These are phyloP conservation scores for Oxystoma pomonae DNA, from an alignment of 2,888 invertebrate genomes.

Conservation along the genomic window DNA sequence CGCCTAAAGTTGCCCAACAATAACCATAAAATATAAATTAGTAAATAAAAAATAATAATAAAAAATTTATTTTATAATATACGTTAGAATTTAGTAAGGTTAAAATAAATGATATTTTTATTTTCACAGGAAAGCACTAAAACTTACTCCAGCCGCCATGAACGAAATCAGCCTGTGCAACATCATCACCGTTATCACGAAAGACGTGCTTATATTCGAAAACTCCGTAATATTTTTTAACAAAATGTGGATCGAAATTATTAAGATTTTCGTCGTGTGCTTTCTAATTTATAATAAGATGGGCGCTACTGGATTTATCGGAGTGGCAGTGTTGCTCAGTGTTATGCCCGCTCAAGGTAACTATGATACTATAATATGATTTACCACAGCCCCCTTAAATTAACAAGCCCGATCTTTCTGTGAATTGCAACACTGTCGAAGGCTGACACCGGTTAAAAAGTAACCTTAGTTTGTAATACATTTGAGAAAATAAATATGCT, in stretches of 20 bases:
- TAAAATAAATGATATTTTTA: neutral
- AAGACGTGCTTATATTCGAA: conserved; percentile 89
- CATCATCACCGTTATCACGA: conserved; percentile 83
- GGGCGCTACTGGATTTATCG: conserved; percentile 51
- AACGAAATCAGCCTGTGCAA: conserved; percentile 48
- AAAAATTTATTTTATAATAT: neutral
- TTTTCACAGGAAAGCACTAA: conserved; percentile 23
- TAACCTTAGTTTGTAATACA: too few relatives aligned
- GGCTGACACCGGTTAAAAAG: too few relatives aligned
- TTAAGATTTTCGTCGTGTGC: conserved; percentile 76
- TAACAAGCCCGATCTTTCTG: too few relatives aligned
- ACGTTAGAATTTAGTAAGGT: neutral
- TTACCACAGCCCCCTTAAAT: too few relatives aligned
- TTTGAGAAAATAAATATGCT: too few relatives aligned
- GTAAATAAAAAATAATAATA: too few relatives aligned
- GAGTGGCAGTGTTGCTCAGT: conserved; percentile 49
- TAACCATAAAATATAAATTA: too few relatives aligned
- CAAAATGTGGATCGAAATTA: conserved; percentile 86
- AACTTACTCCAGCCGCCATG: conserved; percentile 28
- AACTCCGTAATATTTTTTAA: conserved; percentile 81
- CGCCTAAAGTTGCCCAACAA: too few relatives aligned
- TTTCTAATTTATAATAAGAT: conserved; percentile 67
- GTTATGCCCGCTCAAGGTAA: conserved; percentile 31
- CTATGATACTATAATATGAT: too few relatives aligned
- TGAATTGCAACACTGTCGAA: too few relatives aligned